Conservation (phyloP, 2,113 vertebrate genomes). For the Tragelaphus strepsiceros region DNA sequence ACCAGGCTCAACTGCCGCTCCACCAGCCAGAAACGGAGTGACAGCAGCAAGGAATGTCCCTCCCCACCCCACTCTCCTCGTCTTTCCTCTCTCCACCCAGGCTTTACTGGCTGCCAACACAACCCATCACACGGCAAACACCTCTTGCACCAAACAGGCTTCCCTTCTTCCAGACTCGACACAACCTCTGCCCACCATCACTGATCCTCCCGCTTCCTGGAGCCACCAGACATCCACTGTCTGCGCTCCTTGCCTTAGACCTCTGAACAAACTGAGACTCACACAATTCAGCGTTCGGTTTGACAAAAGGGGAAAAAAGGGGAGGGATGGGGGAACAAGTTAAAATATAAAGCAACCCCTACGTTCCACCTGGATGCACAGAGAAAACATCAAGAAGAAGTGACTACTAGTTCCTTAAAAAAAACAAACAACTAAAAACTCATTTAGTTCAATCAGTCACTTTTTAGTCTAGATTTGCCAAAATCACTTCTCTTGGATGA, state of each 20-base stretch:
- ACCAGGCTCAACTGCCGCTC: not conserved
- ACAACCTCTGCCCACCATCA: not conserved
- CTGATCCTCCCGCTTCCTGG: not conserved
- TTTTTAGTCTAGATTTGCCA: not conserved
- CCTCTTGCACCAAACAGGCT: not conserved
- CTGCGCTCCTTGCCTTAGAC: not conserved
- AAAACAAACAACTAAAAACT: not conserved
- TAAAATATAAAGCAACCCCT: not conserved
- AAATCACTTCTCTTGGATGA: not conserved
- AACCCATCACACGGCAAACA: not conserved
- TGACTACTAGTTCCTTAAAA: not conserved
- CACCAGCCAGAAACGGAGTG: not conserved
- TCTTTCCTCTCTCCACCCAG: not conserved
- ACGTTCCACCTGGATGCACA: not conserved
- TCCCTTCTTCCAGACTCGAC: not conserved
- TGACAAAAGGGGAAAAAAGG: not conserved
- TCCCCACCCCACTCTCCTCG: not conserved
- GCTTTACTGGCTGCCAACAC: not conserved
- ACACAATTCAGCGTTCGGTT: not conserved
- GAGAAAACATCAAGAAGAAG: not conserved
- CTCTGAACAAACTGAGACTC: not conserved
- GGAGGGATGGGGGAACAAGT: not conserved
- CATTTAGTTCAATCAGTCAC: not conserved
- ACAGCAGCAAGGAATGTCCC: not conserved
- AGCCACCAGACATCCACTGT: not conserved